Conservation (phyloP, 2,797 vertebrate genomes). For the Heliangelus exortis region DNA sequence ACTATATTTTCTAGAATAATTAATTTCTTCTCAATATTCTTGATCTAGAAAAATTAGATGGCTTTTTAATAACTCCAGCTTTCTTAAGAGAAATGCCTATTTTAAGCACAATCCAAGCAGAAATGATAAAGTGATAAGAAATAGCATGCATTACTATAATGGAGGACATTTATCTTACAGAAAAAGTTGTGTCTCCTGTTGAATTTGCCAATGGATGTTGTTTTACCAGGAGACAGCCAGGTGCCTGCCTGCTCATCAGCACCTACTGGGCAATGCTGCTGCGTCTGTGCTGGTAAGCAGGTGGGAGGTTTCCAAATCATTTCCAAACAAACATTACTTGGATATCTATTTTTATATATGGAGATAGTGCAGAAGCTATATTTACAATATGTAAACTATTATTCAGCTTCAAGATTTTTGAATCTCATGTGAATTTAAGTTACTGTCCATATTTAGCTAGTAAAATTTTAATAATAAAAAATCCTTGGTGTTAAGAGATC, state of each 20-base stretch:
- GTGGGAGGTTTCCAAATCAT: neutral
- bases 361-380: neutral
- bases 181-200: neutral
- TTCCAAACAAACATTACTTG: neutral
- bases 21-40: neutral
- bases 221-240: neutral
- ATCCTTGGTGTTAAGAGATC: neutral
- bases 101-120: neutral
- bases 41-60: neutral
- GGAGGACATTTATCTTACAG: neutral
- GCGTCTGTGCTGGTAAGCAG: accelerated
- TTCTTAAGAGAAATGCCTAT: neutral
- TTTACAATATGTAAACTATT: neutral
- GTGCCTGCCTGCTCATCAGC: accelerated
- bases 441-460: neutral
- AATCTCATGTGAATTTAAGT: neutral
- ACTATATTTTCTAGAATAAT: neutral
- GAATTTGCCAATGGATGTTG: neutral
- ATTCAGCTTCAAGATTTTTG: neutral
- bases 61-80: neutral
- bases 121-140: neutral
- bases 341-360: neutral
- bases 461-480: neutral
- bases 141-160: neutral
- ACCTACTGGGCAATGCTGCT: accelerated